Evolutionary conservation across 2,797 vertebrate genomes (phyloP).

Genomic region (Numenius phaeopus): DNA sequence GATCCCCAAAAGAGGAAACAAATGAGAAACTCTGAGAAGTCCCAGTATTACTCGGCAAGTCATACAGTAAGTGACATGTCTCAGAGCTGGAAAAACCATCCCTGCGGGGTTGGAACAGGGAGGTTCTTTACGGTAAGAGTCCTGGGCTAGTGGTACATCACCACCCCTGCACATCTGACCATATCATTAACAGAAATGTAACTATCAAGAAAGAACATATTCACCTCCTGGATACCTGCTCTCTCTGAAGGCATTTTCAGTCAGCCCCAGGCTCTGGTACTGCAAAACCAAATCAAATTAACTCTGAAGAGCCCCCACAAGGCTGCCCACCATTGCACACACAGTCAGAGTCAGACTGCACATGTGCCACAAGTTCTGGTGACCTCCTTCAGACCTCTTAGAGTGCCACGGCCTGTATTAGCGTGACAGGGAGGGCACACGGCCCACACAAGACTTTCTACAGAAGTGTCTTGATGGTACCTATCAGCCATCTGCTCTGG

Average conservation of each 20-base stretch:
- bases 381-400: not conserved
- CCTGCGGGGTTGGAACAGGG: not conserved
- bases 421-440: not conserved
- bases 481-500: not conserved
- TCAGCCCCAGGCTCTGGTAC: not conserved
- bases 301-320: not conserved
- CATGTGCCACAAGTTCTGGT: not conserved
- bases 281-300: not conserved
- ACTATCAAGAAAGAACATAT: not conserved
- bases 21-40: conserved; percentile 15
- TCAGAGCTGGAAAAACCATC: not conserved
- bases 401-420: not conserved
- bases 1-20: conserved; percentile 41
- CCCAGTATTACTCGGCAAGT: not conserved
- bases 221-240: not conserved
- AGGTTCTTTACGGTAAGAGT: not conserved
- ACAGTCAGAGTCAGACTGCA: not conserved
- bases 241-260: not conserved
- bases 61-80: not conserved
- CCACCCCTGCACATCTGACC: not conserved
- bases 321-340: not conserved
- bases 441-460: not conserved
- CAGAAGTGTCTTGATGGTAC: not conserved
- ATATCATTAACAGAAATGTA: not conserved
- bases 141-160: not conserved